Percentiles rank a stretch among this genome's conserved stretches.
Evolutionary conservation across 2,888 invertebrate genomes (phyloP).

Genomic region (Leucania comma): DNA sequence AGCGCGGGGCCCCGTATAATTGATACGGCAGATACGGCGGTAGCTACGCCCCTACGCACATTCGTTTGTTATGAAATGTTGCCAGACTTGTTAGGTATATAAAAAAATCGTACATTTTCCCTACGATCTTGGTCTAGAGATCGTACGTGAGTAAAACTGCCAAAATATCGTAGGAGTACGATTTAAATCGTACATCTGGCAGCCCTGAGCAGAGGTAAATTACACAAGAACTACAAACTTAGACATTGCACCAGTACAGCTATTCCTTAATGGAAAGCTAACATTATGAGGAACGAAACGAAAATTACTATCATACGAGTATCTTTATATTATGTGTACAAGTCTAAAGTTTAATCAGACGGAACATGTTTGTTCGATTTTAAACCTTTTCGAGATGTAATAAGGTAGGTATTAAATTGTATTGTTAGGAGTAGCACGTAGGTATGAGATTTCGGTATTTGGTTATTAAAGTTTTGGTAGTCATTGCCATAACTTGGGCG

Average conservation of each 20-base stretch:
- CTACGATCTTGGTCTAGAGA: too few species aligned
- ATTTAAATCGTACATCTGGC: too few species aligned
- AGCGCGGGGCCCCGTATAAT: too few species aligned
- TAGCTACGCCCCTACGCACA: too few species aligned
- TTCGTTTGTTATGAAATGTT: too few species aligned
- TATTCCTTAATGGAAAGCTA: slow-evolving; percentile 15
- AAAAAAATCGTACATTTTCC: too few species aligned
- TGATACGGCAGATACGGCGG: too few species aligned
- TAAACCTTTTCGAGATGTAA: neutral
- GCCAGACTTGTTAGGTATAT: too few species aligned
- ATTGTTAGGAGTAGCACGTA: neutral
- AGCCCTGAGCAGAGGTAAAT: neutral
- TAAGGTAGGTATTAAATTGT: slow-evolving; percentile 24
- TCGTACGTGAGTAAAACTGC: too few species aligned
- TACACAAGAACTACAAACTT: neutral
- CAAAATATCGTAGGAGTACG: too few species aligned
- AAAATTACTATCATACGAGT: slow-evolving; percentile 19
- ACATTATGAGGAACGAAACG: slow-evolving; percentile 29
- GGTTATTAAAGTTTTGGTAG: slow-evolving; percentile 57
- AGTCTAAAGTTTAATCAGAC: slow-evolving; percentile 45
- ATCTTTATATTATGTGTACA: slow-evolving; percentile 23
- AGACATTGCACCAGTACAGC: neutral
- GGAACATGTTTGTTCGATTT: neutral
- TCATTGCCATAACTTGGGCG: slow-evolving; percentile 44
- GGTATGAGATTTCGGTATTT: slow-evolving; percentile 40